Conservation (phyloP, 2,888 invertebrate species). For the Lasioglossum oenotherae region DNA sequence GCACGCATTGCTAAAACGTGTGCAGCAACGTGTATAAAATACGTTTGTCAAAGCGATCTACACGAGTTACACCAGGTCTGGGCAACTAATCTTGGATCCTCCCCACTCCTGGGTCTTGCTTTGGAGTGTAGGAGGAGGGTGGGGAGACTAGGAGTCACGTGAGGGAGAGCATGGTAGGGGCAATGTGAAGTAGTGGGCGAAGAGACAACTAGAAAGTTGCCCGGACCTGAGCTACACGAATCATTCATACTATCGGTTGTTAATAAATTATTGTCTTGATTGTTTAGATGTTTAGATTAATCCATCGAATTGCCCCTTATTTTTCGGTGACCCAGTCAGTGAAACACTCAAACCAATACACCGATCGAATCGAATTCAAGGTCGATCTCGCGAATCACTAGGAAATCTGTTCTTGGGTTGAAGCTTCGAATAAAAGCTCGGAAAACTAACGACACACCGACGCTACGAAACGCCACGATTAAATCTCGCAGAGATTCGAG, state of each 20-base stretch:
- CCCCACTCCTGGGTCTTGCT: too few relatives aligned
- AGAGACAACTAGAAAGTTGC: too few relatives aligned
- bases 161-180: too few relatives aligned
- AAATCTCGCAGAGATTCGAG: slow-evolving; percentile 53
- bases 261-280: slow-evolving; percentile 18
- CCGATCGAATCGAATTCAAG: background rate
- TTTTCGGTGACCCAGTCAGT: background rate
- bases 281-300: background rate
- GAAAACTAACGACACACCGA: slow-evolving; percentile 26
- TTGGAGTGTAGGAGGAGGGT: too few relatives aligned
- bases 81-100: too few relatives aligned
- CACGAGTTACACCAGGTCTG: too few relatives aligned
- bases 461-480: slow-evolving; percentile 37
- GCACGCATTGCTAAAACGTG: background rate
- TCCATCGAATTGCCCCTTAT: background rate
- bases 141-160: too few relatives aligned
- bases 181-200: too few relatives aligned
- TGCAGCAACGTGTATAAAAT: background rate
- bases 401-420: slow-evolving; percentile 61
- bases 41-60: background rate
- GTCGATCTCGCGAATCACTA: background rate
- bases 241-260: background rate
- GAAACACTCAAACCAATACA: background rate
- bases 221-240: background rate
- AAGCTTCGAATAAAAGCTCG: slow-evolving; percentile 16